These are phyloP conservation scores for Plagiodera versicolora DNA, from an alignment of 2,888 invertebrate genomes.

Conservation along the genomic window DNA sequence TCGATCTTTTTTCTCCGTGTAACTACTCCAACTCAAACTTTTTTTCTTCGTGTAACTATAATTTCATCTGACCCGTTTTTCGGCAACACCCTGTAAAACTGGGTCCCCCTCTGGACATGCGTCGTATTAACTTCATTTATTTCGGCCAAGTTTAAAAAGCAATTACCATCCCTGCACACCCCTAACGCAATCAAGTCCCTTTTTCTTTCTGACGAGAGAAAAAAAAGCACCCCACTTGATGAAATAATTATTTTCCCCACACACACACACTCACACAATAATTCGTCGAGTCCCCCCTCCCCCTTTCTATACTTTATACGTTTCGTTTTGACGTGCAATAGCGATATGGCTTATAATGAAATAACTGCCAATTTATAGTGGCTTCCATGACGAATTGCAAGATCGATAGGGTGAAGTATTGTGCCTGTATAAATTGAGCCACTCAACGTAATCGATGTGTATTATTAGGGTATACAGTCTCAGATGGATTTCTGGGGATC, in stretches of 20 bases:
- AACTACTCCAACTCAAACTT: too few relatives aligned
- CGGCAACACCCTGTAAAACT: too few relatives aligned
- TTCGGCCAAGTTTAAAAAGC: constrained; percentile 51
- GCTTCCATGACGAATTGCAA: constrained; percentile 17
- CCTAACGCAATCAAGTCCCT: constrained; percentile 52
- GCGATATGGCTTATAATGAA: constrained; percentile 50
- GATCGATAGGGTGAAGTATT: not conserved
- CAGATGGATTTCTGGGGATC: too few relatives aligned
- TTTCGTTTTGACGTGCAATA: constrained; percentile 34
- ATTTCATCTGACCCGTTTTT: too few relatives aligned
- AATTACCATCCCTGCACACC: constrained; percentile 50
- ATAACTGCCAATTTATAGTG: constrained; percentile 47
- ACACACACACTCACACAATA: constrained; percentile 15
- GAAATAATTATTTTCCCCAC: constrained; percentile 20
- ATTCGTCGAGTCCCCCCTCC: constrained; percentile 17
- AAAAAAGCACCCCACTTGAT: constrained; percentile 42
- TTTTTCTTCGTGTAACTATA: too few relatives aligned
- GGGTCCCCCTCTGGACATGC: not conserved
- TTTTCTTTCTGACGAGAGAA: constrained; percentile 20
- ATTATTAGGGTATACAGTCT: too few relatives aligned
- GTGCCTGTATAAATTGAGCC: too few relatives aligned
- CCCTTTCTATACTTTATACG: constrained; percentile 25
- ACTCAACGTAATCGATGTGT: too few relatives aligned
- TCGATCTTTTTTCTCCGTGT: too few relatives aligned
- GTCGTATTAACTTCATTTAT: constrained; percentile 29